Percentiles rank a stretch among this genome's conserved stretches.
phyloP scores from a whole-genome alignment of 2,113 vertebrate species.

The Pipa parva region DNA sequence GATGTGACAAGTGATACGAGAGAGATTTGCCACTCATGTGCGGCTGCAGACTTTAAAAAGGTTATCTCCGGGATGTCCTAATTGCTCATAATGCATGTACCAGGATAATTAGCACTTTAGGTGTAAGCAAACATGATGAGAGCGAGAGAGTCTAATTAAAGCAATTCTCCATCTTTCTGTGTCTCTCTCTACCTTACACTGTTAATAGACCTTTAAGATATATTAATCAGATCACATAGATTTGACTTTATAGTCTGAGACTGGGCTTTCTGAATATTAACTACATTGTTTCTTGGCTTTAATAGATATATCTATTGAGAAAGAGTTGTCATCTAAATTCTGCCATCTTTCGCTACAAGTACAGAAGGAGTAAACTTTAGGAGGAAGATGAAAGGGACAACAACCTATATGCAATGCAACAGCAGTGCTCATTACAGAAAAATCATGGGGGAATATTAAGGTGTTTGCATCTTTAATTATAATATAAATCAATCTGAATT shows the following conservation, averaged over 20 bases:
- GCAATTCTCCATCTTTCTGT: too few relatives aligned
- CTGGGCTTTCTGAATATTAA: not conserved
- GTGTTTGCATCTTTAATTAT: too few relatives aligned
- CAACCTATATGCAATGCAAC: too few relatives aligned
- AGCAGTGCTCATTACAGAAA: too few relatives aligned
- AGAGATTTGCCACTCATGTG: constrained; percentile 11
- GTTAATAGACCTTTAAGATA: not conserved
- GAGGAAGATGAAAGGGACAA: too few relatives aligned
- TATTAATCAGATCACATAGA: not conserved
- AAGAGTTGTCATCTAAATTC: too few relatives aligned
- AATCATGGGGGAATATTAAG: too few relatives aligned
- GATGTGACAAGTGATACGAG: constrained; percentile 34
- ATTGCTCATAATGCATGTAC: constrained; percentile 17
- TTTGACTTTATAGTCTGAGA: not conserved
- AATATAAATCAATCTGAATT: too few relatives aligned
- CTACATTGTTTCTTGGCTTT: too few relatives aligned
- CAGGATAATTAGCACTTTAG: constrained; percentile 30
- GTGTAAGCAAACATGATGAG: constrained; percentile 24
- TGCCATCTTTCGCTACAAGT: too few relatives aligned
- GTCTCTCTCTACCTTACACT: not conserved
- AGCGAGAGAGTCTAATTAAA: constrained; percentile 1
- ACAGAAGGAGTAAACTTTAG: too few relatives aligned
- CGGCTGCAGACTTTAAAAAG: constrained; percentile 13
- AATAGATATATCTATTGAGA: too few relatives aligned
- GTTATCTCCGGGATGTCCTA: constrained; percentile 17